Base-by-base conservation (phyloP, 1,140 invertebrate species). In the Orius insidiosus region DNA sequence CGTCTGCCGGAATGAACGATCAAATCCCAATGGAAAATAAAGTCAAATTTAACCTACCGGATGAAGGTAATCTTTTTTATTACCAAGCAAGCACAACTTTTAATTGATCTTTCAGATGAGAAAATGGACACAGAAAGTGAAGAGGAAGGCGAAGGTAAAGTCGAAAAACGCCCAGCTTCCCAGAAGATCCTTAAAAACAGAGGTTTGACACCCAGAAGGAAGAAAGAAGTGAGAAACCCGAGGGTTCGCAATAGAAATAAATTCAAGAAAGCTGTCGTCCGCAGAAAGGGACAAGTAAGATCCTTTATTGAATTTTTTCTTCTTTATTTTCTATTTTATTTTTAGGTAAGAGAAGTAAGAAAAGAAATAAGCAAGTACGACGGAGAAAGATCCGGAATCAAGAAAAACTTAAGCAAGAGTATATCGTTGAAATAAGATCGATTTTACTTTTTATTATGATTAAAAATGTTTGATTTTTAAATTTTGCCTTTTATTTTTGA, bases 101-200 rank as follows among this genome's bases (percentile, higher is more conserved):
- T 5, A 11, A 4, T 36, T 36, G 9, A 36, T 4, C 5, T 11
- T 18, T 7, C 46, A 45, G 43, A 47, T 6, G 43, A 54, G 33
- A 54, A 60, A 56, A 55, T 57, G 53, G 53, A 54, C 16, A 41
- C 33, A 37, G 55, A 58, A 42, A 39, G 50, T 50, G 40, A 40
- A 44, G 47, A 55, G 44, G 56, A 57, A 41, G 53, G 53, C 42
- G 54, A 54, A 50, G 54, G 54, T 24, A 61, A 58, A 35, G 54
- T 58, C 24, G 73, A 66, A 90, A n/a, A 86, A 58, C 68, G 90
- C 56, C 72, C 73, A 42, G 93, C 95, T 53, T 93, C 82, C 11
- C 89, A 89, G 60, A 71, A 92, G 72, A 95, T 95, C 56, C 76
- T 81, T 6, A 95, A 95, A 63, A 97, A 97, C 58, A 94, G 90